Base-by-base conservation (phyloP, 2,113 vertebrate species). In the Tragelaphus buxtoni region DNA sequence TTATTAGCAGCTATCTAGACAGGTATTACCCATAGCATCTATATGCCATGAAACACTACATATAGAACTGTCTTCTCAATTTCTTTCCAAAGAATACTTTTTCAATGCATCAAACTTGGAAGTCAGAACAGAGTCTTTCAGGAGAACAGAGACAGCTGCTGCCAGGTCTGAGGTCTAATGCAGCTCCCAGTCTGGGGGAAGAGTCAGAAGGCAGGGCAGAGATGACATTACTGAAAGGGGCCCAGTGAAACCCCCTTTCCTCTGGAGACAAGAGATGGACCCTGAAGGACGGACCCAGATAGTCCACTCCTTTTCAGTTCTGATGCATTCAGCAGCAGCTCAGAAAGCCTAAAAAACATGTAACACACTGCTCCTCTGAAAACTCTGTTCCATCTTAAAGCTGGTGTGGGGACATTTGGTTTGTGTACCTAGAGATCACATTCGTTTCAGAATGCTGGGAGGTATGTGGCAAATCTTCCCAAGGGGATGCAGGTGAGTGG, bases 211-310 rank as follows among this genome's bases (percentile, higher is more conserved):
- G n/a, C 4, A 42, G n/a, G 10, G 35, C 4, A 49, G 42, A 63
- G 8, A 16, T 10, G 28, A 7, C 28, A 47, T 39, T 12, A 2
- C 2, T 45, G 5, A 60, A 84, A 90, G 2, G 8, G 30, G 24
- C 35, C n/a, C 11, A 60, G 11, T 5, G 2, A 65, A 76, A 5
- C 0, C 6, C 4, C 2, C 30, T 2, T 55, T 55, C 5, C 1
- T 53, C 58, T 32, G 39, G 10, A 47, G 32, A 65, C 2, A 94
- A 88, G 42, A 47, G 16, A 35, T 26, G 5, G n/a, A 49, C 12
- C 26, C 9, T 12, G 9, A 7, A 17, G 17, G 6, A 16, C 5
- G 2, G 2, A 69, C 10, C 4, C 17, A 42, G 24, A 20, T 5
- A 7, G 22, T 7, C 14, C 30, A 30, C 24, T 45, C 16, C 6